These are phyloP conservation scores for Clytia hemisphaerica DNA, from an alignment of 30 jellyfish, hydroid and myxozoan species.

Conservation along the genomic window DNA sequence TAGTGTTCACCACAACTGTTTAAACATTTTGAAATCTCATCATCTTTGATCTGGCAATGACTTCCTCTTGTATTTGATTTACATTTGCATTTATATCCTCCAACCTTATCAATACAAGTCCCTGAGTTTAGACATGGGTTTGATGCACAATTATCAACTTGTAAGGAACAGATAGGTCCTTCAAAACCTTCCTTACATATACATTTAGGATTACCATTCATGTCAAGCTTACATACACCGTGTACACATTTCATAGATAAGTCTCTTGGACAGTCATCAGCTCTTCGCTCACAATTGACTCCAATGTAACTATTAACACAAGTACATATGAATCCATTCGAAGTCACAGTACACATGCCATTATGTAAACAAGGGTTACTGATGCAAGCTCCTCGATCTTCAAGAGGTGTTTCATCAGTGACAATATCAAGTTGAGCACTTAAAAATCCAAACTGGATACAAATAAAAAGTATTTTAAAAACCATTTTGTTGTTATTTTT, in stretches of 20 bases:
- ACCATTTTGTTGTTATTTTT: too few relatives aligned
- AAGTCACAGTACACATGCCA: constrained; percentile 65
- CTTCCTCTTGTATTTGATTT: constrained; percentile 48
- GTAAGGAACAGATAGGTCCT: constrained; percentile 54
- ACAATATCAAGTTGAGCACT: constrained; percentile 16
- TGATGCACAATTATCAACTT: constrained; percentile 52
- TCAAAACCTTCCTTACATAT: constrained; percentile 75
- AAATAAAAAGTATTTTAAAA: too few relatives aligned
- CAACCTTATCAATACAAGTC: constrained; percentile 41
- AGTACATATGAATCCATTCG: constrained; percentile 77
- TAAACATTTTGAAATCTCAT: constrained; percentile 28
- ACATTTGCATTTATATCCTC: constrained; percentile 71
- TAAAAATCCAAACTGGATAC: too few relatives aligned
- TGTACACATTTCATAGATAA: constrained; percentile 39
- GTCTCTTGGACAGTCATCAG: constrained; percentile 82
- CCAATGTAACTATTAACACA: constrained; percentile 86
- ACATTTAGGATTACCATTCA: constrained; percentile 78
- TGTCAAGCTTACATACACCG: constrained; percentile 66
- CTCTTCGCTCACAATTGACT: constrained; percentile 68
- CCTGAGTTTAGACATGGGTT: constrained; percentile 68
- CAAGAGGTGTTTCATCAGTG: constrained; percentile 29
- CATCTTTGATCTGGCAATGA: constrained; percentile 60
- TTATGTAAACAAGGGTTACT: constrained; percentile 81
- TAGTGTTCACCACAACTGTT: constrained; percentile 28
- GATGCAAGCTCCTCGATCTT: constrained; percentile 52